Evolutionary conservation across 2,113 vertebrate species (phyloP).

Genomic region (Megatriorchis doriae): DNA sequence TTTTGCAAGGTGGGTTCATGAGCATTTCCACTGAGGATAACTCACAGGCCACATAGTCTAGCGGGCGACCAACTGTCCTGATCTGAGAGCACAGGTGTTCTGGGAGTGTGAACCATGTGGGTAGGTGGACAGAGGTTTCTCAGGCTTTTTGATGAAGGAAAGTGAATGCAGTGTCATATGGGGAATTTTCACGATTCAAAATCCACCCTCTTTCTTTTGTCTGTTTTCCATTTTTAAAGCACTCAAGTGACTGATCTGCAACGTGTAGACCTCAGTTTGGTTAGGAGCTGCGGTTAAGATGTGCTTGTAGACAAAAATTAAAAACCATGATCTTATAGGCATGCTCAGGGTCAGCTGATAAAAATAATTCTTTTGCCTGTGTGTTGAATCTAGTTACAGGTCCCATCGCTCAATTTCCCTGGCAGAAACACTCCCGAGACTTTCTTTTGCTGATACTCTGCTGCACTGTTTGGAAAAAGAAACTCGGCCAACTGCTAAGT

Average conservation of each 20-base stretch:
- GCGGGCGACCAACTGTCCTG: rapidly evolving
- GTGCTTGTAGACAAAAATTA: not conserved
- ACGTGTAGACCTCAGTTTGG: not conserved
- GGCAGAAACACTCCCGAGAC: not conserved
- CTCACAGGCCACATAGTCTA: not conserved
- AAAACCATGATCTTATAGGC: not conserved
- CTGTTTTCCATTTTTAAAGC: not conserved
- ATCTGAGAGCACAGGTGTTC: rapidly evolving
- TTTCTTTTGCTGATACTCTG: not conserved
- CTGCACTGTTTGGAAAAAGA: not conserved
- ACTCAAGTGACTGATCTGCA: not conserved
- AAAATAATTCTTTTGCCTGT: not conserved
- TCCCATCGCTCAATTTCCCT: not conserved
- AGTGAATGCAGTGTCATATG: not conserved
- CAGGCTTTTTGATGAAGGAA: not conserved
- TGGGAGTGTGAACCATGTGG: rapidly evolving
- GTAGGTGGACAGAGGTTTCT: not conserved
- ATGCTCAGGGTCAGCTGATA: not conserved
- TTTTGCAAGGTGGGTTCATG: not conserved
- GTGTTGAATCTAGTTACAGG: not conserved
- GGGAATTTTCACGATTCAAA: not conserved
- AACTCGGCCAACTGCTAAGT: not conserved
- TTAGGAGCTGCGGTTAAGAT: not conserved
- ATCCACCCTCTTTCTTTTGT: not conserved
- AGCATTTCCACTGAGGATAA: not conserved